Percentiles rank a stretch among this genome's conserved stretches.
Evolutionary conservation across 2,113 vertebrate genomes (phyloP).

Genomic region (Corydoras maculifer): DNA sequence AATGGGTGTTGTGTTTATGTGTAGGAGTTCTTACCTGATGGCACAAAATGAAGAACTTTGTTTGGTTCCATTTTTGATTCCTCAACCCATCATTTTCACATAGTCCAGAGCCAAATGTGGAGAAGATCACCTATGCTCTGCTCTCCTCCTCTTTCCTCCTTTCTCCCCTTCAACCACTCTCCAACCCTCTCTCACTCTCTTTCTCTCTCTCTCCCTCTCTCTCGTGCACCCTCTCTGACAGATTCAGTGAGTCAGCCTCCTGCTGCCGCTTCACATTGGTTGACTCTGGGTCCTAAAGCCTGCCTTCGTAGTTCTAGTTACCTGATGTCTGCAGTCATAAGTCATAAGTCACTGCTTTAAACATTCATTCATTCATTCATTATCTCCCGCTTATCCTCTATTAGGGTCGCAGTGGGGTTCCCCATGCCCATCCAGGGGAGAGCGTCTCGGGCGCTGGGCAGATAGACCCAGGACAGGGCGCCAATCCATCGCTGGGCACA

Average conservation of each 20-base stretch:
- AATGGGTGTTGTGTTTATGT: slow-evolving; percentile 19
- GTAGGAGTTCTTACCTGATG: slow-evolving; percentile 68
- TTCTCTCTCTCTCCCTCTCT: slow-evolving; percentile 45
- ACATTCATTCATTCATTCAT: no score
- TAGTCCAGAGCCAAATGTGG: slow-evolving; percentile 66
- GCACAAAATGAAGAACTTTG: slow-evolving; percentile 77
- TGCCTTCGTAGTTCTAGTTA: slow-evolving; percentile 1
- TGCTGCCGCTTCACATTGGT: slow-evolving; percentile 51
- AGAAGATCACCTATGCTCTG: slow-evolving; percentile 69
- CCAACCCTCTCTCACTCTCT: slow-evolving; percentile 7
- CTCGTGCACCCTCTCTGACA: slow-evolving; percentile 63
- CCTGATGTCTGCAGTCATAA: slow-evolving; percentile 30
- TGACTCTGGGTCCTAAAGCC: slow-evolving; percentile 67
- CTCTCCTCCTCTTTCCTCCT: slow-evolving; percentile 49
- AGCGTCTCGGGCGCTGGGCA: no score
- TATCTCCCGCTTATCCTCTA: no score
- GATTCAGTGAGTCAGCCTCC: slow-evolving; percentile 73
- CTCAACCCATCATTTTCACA: slow-evolving; percentile 74
- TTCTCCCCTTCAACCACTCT: slow-evolving; percentile 52
- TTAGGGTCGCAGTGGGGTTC: no score
- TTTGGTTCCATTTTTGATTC: slow-evolving; percentile 68
- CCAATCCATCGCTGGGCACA: no score
- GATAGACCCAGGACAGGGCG: no score
- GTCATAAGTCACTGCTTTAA: slow-evolving; percentile 10
- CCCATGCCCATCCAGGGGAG: no score